Percentiles rank a stretch among this genome's conserved stretches.
These are phyloP conservation scores for Malacosoma neustria DNA, from an alignment of 2,888 invertebrate genomes.

Conservation along the genomic window DNA sequence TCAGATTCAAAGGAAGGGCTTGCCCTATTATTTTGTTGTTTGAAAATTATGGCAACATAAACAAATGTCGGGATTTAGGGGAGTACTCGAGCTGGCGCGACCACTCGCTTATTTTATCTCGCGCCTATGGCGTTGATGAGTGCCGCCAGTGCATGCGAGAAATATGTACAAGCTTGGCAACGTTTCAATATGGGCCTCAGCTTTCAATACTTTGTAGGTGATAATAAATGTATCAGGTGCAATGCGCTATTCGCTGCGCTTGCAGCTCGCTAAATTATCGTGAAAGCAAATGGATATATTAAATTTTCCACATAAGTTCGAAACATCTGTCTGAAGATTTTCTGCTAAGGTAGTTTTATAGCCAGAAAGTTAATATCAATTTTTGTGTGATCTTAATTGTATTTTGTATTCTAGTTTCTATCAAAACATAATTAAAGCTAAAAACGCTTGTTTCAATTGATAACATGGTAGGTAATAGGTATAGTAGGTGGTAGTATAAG, in stretches of 20 bases:
- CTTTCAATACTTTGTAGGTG: background rate
- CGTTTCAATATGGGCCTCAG: background rate
- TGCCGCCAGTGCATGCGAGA: background rate
- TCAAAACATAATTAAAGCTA: too few species aligned
- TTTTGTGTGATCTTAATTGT: too few species aligned
- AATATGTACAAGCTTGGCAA: background rate
- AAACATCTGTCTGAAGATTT: too few species aligned
- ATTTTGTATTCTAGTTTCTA: too few species aligned
- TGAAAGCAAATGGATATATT: background rate
- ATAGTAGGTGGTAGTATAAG: too few species aligned
- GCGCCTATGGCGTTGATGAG: background rate
- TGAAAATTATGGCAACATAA: background rate
- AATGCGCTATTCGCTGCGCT: background rate
- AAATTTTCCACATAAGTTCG: too few species aligned
- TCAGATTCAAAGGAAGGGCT: too few species aligned
- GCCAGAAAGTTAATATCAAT: too few species aligned
- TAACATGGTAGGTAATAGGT: too few species aligned
- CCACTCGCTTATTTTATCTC: background rate
- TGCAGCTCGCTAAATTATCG: background rate
- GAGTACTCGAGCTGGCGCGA: constrained; percentile 5
- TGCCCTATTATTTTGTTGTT: background rate
- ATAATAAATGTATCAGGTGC: background rate
- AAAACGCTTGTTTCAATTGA: too few species aligned
- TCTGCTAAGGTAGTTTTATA: too few species aligned
- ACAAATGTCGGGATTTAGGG: background rate